Conservation (phyloP, 2,797 vertebrate species). For the Oreortyx pictus region DNA sequence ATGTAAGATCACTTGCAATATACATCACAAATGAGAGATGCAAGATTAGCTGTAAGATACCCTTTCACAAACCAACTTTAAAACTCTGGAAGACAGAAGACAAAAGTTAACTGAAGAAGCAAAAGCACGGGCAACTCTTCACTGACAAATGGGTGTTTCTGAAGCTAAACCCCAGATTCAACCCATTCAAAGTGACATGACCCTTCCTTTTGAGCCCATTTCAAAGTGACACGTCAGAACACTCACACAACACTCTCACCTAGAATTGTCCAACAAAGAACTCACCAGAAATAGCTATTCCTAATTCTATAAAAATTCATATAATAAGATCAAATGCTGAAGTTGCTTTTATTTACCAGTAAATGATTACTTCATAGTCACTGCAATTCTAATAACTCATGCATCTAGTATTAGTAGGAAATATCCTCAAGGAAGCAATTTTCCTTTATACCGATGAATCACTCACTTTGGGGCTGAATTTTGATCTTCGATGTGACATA, state of each 20-base stretch:
- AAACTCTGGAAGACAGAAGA: not conserved
- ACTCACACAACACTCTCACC: accelerated
- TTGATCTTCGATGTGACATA: constrained; percentile 54
- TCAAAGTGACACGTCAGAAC: not conserved
- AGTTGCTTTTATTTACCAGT: constrained; percentile 38
- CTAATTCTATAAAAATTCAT: not conserved
- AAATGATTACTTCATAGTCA: not conserved
- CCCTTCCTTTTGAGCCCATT: not conserved
- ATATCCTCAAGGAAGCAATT: constrained; percentile 22
- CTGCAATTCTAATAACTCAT: not conserved
- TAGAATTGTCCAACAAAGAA: not conserved
- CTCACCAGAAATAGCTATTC: not conserved
- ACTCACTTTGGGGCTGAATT: constrained; percentile 54
- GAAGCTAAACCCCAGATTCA: not conserved
- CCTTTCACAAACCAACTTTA: not conserved
- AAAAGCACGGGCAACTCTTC: not conserved
- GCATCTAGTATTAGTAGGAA: constrained; percentile 4
- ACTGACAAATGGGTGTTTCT: not conserved
- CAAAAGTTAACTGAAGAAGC: not conserved
- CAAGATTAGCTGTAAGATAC: not conserved
- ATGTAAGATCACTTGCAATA: not conserved
- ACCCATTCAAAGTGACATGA: too few species aligned
- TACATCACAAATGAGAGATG: not conserved
- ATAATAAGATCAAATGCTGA: not conserved
- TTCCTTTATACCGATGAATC: constrained; percentile 58